These are phyloP conservation scores for Caradrina clavipalpis DNA, from an alignment of 2,888 invertebrate species.

Conservation along the genomic window DNA sequence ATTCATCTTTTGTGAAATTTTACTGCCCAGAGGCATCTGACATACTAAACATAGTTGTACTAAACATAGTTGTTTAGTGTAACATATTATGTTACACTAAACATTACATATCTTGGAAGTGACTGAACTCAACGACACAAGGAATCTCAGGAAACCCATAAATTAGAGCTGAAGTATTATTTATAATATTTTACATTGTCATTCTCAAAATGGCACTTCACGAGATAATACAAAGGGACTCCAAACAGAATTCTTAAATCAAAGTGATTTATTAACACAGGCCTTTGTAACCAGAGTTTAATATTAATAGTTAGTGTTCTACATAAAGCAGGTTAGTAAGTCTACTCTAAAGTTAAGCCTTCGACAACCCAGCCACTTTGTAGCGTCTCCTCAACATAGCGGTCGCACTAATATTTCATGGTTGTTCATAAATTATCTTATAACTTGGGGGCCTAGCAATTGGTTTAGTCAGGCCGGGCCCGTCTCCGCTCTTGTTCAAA, in stretches of 20 bases:
- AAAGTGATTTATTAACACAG: constrained; percentile 38
- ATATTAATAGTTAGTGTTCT: constrained; percentile 32
- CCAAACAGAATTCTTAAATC: constrained; percentile 23
- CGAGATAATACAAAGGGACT: constrained; percentile 3
- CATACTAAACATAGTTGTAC: too few species aligned
- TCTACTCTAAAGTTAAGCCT: constrained; percentile 16
- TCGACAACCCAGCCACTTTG: constrained; percentile 36
- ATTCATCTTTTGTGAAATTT: background rate
- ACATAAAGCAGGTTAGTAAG: constrained; percentile 8
- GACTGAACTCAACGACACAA: too few species aligned
- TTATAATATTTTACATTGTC: background rate
- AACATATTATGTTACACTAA: too few species aligned
- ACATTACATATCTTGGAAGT: too few species aligned
- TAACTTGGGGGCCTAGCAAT: constrained; percentile 64
- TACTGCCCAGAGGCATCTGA: too few species aligned
- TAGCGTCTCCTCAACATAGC: constrained; percentile 32
- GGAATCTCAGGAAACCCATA: too few species aligned
- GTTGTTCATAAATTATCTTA: constrained; percentile 66
- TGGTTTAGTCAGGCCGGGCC: constrained; percentile 51
- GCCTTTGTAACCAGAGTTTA: constrained; percentile 38
- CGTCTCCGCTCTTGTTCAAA: constrained; percentile 57
- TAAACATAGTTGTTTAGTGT: too few species aligned
- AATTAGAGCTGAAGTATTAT: too few species aligned
- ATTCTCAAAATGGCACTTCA: background rate
- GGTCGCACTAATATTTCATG: constrained; percentile 61